A percentile compares a stretch with the other conserved stretches of the same genome.
Evolutionary conservation across 2,797 vertebrate genomes (phyloP).

Genomic region (Bradypodion ventrale): DNA sequence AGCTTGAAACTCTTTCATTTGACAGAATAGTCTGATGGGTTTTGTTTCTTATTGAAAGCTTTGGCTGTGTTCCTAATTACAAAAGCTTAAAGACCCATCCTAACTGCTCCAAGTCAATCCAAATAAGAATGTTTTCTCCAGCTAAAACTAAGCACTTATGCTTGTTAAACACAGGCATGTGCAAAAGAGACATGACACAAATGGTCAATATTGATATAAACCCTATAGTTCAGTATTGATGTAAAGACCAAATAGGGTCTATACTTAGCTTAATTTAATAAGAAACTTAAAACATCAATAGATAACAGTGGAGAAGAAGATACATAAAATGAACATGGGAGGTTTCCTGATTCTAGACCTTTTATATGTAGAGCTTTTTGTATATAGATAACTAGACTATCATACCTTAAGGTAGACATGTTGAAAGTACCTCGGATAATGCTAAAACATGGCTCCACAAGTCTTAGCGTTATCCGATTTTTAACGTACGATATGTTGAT

Average conservation of each 20-base stretch:
- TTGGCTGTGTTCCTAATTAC: not conserved
- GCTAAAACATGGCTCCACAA: no score
- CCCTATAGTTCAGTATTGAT: not conserved
- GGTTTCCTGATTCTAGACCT: rapidly evolving
- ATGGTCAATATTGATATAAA: not conserved
- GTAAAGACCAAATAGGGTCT: not conserved
- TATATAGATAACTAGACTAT: not conserved
- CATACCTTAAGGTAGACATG: no score
- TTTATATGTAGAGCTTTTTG: not conserved
- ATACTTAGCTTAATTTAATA: not conserved
- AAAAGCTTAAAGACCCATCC: not conserved
- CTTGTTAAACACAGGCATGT: not conserved
- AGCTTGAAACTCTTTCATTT: not conserved
- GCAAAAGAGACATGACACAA: not conserved
- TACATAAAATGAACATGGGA: not conserved
- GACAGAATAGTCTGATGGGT: not conserved
- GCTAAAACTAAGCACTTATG: not conserved
- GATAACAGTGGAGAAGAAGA: conserved; percentile 11
- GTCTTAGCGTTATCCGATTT: no score
- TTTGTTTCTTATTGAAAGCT: not conserved
- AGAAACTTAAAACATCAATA: not conserved
- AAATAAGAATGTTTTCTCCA: not conserved
- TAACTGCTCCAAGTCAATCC: not conserved
- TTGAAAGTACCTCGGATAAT: no score
- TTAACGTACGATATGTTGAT: no score